Conservation (phyloP, 1,140 invertebrate species). For the Pentalonia nigronervosa region DNA sequence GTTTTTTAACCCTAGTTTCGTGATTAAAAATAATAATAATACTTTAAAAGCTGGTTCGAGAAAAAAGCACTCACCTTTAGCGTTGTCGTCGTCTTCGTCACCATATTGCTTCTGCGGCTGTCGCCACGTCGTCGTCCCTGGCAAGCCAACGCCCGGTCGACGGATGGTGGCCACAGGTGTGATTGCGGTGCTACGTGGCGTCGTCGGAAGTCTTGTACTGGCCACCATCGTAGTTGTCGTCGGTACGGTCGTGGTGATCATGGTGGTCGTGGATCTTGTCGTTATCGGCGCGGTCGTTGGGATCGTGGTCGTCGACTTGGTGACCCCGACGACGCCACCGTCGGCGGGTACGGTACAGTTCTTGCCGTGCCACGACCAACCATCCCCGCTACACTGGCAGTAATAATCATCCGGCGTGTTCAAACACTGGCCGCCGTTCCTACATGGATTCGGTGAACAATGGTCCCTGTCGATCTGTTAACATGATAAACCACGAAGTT, state of each 20-base stretch:
- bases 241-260: neutral
- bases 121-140: neutral
- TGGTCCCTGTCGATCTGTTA: constrained; percentile 81
- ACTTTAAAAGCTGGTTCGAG: neutral
- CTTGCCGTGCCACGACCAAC: constrained; percentile 80
- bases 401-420: constrained; percentile 87
- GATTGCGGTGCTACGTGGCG: neutral
- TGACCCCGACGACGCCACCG: constrained; percentile 65
- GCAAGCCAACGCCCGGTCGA: neutral
- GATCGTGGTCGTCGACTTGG: constrained; percentile 64
- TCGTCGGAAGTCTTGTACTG: neutral
- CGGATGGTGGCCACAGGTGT: neutral
- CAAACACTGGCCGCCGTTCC: constrained; percentile 80
- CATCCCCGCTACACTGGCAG: constrained; percentile 79
- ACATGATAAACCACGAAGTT: neutral
- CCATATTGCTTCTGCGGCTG: neutral
- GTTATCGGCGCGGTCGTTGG: neutral
- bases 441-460: constrained; percentile 82
- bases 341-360: constrained; percentile 78
- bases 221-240: neutral
- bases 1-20: neutral
- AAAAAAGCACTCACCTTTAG: neutral
- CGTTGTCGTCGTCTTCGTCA: neutral
- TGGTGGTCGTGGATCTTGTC: neutral
- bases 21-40: neutral